These are phyloP conservation scores for Sesia bembeciformis DNA, from an alignment of 2,888 invertebrate species.

Conservation along the genomic window DNA sequence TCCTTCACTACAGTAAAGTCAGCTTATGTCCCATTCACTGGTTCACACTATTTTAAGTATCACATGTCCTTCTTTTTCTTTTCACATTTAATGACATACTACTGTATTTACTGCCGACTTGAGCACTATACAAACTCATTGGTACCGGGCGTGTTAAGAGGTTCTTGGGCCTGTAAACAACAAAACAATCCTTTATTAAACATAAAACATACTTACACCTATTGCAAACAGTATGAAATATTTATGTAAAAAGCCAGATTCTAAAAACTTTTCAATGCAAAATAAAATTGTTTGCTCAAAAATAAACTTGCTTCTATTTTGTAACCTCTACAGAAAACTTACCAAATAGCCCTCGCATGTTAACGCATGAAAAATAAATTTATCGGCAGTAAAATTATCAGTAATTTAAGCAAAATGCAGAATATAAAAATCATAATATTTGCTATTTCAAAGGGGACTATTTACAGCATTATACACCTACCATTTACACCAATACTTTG, in stretches of 20 bases:
- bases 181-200: not conserved
- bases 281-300: not conserved
- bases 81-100: slow-evolving; percentile 66
- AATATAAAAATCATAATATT: slow-evolving; percentile 33
- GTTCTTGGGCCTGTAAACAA: slow-evolving; percentile 84
- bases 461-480: slow-evolving; percentile 63
- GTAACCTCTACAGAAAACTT: slow-evolving; percentile 29
- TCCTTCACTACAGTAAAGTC: slow-evolving; percentile 48
- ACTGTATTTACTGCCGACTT: slow-evolving; percentile 64
- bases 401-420: slow-evolving; percentile 33
- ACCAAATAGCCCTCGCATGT: slow-evolving; percentile 63
- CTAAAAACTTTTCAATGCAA: not conserved
- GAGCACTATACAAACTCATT: slow-evolving; percentile 83
- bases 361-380: slow-evolving; percentile 66
- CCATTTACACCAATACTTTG: slow-evolving; percentile 56
- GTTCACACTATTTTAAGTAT: slow-evolving; percentile 59
- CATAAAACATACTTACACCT: no score
- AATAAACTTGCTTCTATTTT: not conserved
- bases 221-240: no score
- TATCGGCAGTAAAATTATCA: slow-evolving; percentile 42
- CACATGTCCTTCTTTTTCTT: slow-evolving; percentile 70
- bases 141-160: slow-evolving; percentile 85
- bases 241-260: not conserved
- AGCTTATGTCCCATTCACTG: slow-evolving; percentile 57
- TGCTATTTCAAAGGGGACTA: slow-evolving; percentile 46